Conservation (phyloP, 2,797 vertebrate genomes). For the Onychomys arenicola region DNA sequence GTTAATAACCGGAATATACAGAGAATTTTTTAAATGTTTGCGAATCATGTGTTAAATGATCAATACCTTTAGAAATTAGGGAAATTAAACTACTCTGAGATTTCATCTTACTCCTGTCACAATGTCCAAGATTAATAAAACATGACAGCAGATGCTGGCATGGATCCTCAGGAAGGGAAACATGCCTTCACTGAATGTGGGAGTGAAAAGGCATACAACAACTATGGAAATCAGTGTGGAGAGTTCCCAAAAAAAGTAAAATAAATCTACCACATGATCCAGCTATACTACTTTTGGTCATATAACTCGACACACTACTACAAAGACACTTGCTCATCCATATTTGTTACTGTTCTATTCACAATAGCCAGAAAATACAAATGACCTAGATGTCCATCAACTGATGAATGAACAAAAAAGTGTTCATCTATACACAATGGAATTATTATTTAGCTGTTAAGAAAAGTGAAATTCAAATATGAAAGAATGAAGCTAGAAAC, state of each 20-base stretch:
- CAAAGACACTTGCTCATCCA: background rate
- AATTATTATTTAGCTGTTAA: background rate
- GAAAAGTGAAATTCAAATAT: background rate
- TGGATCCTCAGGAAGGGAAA: background rate
- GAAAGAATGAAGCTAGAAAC: background rate
- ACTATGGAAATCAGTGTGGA: background rate
- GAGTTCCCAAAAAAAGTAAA: background rate
- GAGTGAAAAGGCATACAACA: background rate
- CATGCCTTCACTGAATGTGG: too few species aligned
- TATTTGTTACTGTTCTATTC: background rate
- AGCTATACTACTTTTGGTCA: background rate
- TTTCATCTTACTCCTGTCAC: too few species aligned
- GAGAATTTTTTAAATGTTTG: too few species aligned
- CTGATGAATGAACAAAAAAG: background rate
- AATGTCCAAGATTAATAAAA: too few species aligned
- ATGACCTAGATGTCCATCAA: background rate
- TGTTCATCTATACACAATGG: background rate
- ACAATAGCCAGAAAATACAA: background rate
- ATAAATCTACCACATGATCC: background rate
- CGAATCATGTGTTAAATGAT: too few species aligned
- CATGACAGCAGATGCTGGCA: background rate
- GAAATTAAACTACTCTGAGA: too few species aligned
- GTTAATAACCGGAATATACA: too few species aligned
- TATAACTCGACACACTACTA: background rate
- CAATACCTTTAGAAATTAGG: too few species aligned